Base-by-base conservation (phyloP, 2,797 vertebrate genomes). In the Tenualosa ilisha region DNA sequence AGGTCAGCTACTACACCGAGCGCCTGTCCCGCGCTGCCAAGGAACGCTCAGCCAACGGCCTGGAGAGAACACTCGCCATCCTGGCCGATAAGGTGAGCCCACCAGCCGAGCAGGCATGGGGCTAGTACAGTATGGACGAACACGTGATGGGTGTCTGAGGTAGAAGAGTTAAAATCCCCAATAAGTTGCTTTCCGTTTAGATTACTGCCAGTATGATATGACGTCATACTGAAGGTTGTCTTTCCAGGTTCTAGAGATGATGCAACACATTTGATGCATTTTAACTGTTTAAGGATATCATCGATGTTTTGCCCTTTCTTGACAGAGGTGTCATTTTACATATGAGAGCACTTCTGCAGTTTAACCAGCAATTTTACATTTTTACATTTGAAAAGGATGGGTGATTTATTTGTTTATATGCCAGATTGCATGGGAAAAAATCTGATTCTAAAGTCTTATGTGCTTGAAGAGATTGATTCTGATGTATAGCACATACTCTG, bases 1-100 rank as follows among this genome's bases (percentile, higher is more conserved):
- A 99, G 95, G 98, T 99, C 92, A 97, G 97, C 94, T 99, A 99
- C 95, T 99, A 99, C 5, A 96, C 98, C 0, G 98, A 99, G 92
- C 95, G 98, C 68, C 97, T 99, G 51, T 99, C 98, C 2, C 94
- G 98, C 86, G 97, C 97, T 0, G 98, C 98, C 84, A 99, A 97
- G 93, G 98, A 99, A 37, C 96, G 96, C 87, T 99, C 98, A 0
- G 95, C 98, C 90, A 98, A 96, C 26, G 97, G 98, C 26, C 95
- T 99, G 86, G 97, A 99, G 92, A 96, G 98, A 93, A 99, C 98
- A 0, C 97, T 99, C 0, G 94, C 97, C 84, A 98, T 97, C 89
- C 93, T 99, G 89, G 96, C 97, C 50, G 98, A 99, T 91, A 99
- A 99, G 97, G 98, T 99, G 93, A 22, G 91, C 37, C 40, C 26